These are phyloP conservation scores for Polyommatus icarus DNA, from an alignment of 2,888 invertebrate species.

Conservation along the genomic window DNA sequence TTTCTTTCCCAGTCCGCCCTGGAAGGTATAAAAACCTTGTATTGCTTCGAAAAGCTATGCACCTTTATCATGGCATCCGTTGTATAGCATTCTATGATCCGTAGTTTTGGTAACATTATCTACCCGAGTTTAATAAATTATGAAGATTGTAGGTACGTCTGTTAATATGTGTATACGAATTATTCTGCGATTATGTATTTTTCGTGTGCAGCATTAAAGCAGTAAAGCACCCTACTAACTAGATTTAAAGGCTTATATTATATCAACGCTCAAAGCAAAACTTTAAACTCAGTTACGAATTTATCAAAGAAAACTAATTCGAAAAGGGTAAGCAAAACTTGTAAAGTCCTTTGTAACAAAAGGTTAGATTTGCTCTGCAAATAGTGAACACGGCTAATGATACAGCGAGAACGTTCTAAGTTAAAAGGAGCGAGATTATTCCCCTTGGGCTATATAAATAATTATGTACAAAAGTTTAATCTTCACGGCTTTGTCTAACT, in stretches of 20 bases:
- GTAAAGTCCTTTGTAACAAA: slow-evolving; percentile 32
- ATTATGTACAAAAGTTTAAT: slow-evolving; percentile 44
- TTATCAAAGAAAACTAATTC: slow-evolving; percentile 22
- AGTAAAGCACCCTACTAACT: background rate
- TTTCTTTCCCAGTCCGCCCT: too few relatives aligned
- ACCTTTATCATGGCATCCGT: too few relatives aligned
- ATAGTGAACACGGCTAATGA: slow-evolving; percentile 39
- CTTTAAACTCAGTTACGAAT: slow-evolving; percentile 12
- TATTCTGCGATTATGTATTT: too few relatives aligned
- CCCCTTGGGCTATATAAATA: slow-evolving; percentile 41
- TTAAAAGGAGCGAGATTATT: slow-evolving; percentile 40
- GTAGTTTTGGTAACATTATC: too few relatives aligned
- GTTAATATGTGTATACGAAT: too few relatives aligned
- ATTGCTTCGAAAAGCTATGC: too few relatives aligned
- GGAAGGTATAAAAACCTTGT: too few relatives aligned
- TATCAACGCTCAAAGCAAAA: background rate
- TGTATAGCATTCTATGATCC: too few relatives aligned
- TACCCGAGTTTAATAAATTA: too few relatives aligned
- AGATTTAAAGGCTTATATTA: background rate
- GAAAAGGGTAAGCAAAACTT: slow-evolving; percentile 37
- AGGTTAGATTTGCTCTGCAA: slow-evolving; percentile 31
- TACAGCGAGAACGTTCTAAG: slow-evolving; percentile 41
- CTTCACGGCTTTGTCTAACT: slow-evolving; percentile 41
- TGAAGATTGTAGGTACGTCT: too few relatives aligned
- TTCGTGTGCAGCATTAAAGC: background rate